Evolutionary conservation across 1,140 invertebrate species (phyloP).

Genomic region (Eufriesea mexicana): DNA sequence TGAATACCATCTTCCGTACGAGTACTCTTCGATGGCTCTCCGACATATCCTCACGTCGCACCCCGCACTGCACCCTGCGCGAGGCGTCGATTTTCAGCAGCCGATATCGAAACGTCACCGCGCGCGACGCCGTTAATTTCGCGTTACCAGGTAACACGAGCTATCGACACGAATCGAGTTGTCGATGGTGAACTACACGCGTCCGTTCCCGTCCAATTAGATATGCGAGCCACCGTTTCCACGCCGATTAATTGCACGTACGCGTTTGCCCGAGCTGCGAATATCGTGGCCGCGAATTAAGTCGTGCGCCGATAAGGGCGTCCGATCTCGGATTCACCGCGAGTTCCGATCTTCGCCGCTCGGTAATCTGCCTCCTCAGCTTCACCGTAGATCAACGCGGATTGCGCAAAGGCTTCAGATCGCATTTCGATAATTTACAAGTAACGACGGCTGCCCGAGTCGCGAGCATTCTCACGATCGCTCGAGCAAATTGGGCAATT

Average conservation of each 20-base stretch:
- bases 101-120: slow-evolving; percentile 10
- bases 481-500: background rate
- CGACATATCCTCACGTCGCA: background rate
- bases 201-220: slow-evolving; percentile 64
- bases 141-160: slow-evolving; percentile 31
- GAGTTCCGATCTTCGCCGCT: background rate
- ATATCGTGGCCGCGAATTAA: slow-evolving; percentile 19
- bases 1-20: no score
- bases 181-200: slow-evolving; percentile 45
- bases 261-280: slow-evolving; percentile 49
- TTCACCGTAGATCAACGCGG: background rate
- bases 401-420: background rate
- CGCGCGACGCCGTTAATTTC: slow-evolving; percentile 29
- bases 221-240: slow-evolving; percentile 54
- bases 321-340: background rate
- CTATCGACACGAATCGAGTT: slow-evolving; percentile 35
- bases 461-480: background rate
- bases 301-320: background rate
- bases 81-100: background rate
- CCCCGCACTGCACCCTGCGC: background rate
- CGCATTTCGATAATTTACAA: slow-evolving; percentile 6
- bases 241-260: slow-evolving; percentile 52
- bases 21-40: background rate
- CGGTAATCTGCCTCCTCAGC: background rate
- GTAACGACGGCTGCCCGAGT: background rate